phyloP scores from a whole-genome alignment of 2,888 invertebrate species.

The Himalopsyche japonica region DNA sequence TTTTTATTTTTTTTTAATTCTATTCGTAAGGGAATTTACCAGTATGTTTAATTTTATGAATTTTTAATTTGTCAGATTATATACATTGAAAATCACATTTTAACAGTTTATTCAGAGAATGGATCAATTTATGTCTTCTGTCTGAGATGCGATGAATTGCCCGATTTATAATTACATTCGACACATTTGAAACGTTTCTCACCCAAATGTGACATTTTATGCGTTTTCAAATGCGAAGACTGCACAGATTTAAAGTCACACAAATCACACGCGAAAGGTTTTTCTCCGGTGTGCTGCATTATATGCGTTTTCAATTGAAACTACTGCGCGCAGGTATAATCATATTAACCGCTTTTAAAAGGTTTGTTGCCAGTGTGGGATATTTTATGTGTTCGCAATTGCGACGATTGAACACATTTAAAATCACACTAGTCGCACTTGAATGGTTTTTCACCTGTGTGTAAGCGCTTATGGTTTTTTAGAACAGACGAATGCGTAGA shows the following conservation, averaged over 20 bases:
- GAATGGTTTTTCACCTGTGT: slow-evolving; percentile 11
- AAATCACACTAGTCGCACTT: slow-evolving; percentile 1
- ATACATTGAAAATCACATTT: background rate
- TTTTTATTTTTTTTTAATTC: no score
- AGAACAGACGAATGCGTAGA: background rate
- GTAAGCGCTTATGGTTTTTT: background rate
- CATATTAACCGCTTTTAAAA: background rate
- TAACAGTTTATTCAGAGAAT: background rate
- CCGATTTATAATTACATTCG: background rate
- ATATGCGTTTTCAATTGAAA: background rate
- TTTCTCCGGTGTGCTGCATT: background rate
- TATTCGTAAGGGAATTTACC: no score
- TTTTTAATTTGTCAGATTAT: background rate
- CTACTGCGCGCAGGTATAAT: background rate
- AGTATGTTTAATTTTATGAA: no score
- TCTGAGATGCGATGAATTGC: background rate
- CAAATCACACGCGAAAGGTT: slow-evolving; percentile 2
- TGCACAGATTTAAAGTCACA: background rate
- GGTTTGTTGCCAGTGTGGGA: background rate
- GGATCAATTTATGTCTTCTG: background rate
- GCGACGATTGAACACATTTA: background rate
- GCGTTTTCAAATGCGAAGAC: background rate
- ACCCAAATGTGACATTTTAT: background rate
- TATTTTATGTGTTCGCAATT: background rate
- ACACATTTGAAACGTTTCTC: slow-evolving; percentile 6